Percentiles rank a stretch among this genome's conserved stretches.
Conservation (phyloP, 2,113 vertebrate species). For the Oreochromis spilurus region DNA sequence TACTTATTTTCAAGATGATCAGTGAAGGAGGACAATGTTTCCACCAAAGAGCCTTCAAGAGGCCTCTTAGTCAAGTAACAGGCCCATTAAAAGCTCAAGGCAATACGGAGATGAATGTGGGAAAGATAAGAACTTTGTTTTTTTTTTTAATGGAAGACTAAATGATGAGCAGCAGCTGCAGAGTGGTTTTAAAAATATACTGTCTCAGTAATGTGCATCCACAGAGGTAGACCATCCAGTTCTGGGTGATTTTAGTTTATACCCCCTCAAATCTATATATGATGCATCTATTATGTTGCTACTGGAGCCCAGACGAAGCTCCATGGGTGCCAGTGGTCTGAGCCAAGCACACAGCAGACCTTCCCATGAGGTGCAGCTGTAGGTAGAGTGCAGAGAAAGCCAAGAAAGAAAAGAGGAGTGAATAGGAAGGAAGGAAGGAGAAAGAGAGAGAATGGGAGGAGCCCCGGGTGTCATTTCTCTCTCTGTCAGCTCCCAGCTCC, state of each 20-base stretch:
- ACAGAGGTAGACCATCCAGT: not conserved
- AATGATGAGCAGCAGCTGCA: not conserved
- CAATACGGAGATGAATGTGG: not conserved
- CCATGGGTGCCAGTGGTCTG: not conserved
- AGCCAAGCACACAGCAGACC: conserved; percentile 4
- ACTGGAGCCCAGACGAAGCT: conserved; percentile 14
- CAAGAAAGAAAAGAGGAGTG: conserved; percentile 4
- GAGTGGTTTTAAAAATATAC: not conserved
- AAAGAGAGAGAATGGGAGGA: conserved; percentile 41
- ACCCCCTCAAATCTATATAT: not conserved
- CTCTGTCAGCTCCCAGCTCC: conserved; percentile 62
- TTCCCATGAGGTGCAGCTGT: conserved; percentile 35
- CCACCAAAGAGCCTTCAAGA: conserved; percentile 12
- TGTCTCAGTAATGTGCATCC: not conserved
- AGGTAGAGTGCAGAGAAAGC: conserved; percentile 12
- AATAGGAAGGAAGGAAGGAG: not conserved
- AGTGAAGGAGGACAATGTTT: not conserved
- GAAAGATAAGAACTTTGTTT: not conserved
- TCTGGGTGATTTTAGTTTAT: not conserved
- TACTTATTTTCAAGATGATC: conserved; percentile 11
- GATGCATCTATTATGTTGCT: not conserved
- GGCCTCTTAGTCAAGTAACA: conserved; percentile 2
- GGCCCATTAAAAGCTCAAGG: not conserved
- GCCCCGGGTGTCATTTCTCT: conserved; percentile 68
- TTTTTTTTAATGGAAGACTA: not conserved